Conservation (phyloP, 2,797 vertebrate species). For the Hypotaenidia philippensis region DNA sequence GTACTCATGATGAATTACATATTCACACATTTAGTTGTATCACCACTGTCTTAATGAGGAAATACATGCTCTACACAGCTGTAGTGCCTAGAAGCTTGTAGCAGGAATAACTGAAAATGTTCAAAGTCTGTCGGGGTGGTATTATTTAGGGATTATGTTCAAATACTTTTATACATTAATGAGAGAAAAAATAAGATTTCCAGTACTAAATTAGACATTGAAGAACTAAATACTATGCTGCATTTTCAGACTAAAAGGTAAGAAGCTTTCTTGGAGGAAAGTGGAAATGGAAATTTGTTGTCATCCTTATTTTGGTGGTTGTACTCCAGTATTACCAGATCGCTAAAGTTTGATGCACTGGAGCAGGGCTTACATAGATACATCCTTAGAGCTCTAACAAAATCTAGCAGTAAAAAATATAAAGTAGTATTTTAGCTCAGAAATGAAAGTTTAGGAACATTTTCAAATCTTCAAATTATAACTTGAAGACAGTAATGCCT, state of each 20-base stretch:
- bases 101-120: background rate
- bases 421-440: background rate
- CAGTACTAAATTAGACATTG: background rate
- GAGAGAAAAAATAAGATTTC: background rate
- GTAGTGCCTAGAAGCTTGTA: background rate
- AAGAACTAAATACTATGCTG: background rate
- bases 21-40: constrained; percentile 10
- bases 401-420: accelerated
- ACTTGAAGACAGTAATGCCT: background rate
- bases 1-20: constrained; percentile 2
- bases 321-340: background rate
- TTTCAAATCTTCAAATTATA: constrained; percentile 15
- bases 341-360: background rate
- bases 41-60: constrained; percentile 1
- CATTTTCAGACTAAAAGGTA: background rate
- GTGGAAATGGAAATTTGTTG: background rate
- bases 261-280: background rate
- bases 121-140: background rate
- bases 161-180: background rate
- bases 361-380: background rate
- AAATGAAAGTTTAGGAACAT: background rate
- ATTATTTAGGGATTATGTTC: background rate
- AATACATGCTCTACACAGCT: background rate
- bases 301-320: background rate
- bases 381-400: background rate